phyloP scores from a whole-genome alignment of 2,888 invertebrate species.

The Dicyrtoma fusca region DNA sequence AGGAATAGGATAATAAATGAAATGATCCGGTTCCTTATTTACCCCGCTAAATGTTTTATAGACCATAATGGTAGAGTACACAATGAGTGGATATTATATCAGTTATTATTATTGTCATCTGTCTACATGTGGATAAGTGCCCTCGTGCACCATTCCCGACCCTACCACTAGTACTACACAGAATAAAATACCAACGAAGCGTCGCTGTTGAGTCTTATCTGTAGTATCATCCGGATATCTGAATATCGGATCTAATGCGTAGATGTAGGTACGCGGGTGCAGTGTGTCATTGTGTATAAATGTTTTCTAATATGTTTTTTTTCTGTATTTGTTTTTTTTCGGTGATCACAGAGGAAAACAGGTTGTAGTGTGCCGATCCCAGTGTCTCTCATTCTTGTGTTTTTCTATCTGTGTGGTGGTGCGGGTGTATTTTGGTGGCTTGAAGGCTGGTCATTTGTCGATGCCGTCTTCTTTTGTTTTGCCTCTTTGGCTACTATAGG shows the following conservation, averaged over 20 bases:
- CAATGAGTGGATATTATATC: too few species aligned
- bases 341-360: slow-evolving; percentile 30
- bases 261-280: too few species aligned
- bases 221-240: too few species aligned
- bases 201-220: too few species aligned
- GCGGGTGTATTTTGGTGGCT: slow-evolving; percentile 57
- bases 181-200: too few species aligned
- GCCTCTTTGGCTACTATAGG: slow-evolving; percentile 72
- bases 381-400: slow-evolving; percentile 55
- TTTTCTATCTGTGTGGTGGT: slow-evolving; percentile 56
- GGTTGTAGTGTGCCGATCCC: slow-evolving; percentile 55
- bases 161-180: too few species aligned
- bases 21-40: slow-evolving; percentile 3
- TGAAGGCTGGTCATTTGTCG: slow-evolving; percentile 57
- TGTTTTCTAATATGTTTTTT: neutral
- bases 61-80: too few species aligned
- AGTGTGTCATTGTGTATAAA: too few species aligned
- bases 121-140: too few species aligned
- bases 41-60: neutral
- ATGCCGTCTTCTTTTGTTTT: slow-evolving; percentile 57
- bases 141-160: too few species aligned
- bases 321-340: neutral
- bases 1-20: slow-evolving; percentile 12
- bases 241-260: too few species aligned
- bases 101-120: too few species aligned